These are phyloP conservation scores for Enoplosus armatus DNA, from an alignment of 2,797 vertebrate species.

Conservation along the genomic window DNA sequence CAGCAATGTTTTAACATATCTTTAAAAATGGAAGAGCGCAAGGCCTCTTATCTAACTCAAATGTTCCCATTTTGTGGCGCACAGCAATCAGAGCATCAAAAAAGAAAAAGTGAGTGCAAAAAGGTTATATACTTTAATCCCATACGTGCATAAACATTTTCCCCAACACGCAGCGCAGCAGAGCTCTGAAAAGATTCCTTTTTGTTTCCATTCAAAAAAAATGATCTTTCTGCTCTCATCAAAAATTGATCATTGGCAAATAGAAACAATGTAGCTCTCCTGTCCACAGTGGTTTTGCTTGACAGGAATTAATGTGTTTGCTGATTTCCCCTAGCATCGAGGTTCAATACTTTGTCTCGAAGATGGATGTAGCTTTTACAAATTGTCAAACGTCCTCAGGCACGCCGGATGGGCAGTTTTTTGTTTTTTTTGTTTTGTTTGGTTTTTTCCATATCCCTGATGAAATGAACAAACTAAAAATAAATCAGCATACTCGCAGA, in stretches of 20 bases:
- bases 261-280: constrained; percentile 61
- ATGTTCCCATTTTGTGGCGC: constrained; percentile 6
- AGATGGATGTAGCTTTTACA: constrained; percentile 78
- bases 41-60: constrained; percentile 28
- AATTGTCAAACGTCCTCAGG: constrained; percentile 71
- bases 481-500: constrained; percentile 53
- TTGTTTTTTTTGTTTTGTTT: too few species aligned
- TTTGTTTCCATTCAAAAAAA: constrained; percentile 20
- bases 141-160: constrained; percentile 9
- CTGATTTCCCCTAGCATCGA: constrained; percentile 61
- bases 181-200: constrained; percentile 30
- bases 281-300: constrained; percentile 56
- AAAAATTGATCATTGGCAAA: constrained; percentile 72
- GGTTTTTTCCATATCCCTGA: constrained; percentile 31
- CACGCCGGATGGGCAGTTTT: constrained; percentile 40
- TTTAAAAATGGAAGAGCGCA: constrained; percentile 1
- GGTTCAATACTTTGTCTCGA: constrained; percentile 76
- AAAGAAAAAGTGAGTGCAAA: not conserved
- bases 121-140: constrained; percentile 6
- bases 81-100: constrained; percentile 4
- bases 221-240: constrained; percentile 52
- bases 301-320: constrained; percentile 76
- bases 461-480: constrained; percentile 68
- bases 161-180: not conserved
- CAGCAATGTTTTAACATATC: constrained; percentile 26